These are phyloP conservation scores for Brachirus orientalis DNA, from an alignment of 2,113 vertebrate species.

Conservation along the genomic window DNA sequence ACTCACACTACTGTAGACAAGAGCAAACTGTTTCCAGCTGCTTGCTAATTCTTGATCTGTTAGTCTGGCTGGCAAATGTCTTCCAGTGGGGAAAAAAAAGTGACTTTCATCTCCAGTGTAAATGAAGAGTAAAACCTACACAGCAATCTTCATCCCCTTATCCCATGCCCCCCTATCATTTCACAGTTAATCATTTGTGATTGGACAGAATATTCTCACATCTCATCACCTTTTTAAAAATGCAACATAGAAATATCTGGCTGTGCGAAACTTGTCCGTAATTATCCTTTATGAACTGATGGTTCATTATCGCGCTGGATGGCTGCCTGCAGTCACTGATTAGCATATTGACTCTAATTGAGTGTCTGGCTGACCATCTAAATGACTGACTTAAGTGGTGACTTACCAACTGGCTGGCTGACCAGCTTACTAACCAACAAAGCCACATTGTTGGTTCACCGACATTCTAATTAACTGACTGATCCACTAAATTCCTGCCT, in stretches of 20 bases:
- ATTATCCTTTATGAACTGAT: conserved; percentile 50
- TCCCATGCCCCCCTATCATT: not conserved
- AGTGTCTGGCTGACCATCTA: conserved; percentile 64
- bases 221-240: conserved; percentile 23
- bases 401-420: conserved; percentile 40
- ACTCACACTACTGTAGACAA: conserved; percentile 42
- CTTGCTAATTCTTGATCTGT: conserved; percentile 69
- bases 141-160: not conserved
- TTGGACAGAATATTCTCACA: conserved; percentile 8
- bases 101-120: conserved; percentile 25
- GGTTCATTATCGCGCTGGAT: conserved; percentile 48
- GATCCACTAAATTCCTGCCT: conserved; percentile 58
- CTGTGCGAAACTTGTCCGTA: conserved; percentile 45
- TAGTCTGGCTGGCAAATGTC: conserved; percentile 46
- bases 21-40: conserved; percentile 73
- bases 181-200: not conserved
- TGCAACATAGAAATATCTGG: conserved; percentile 45
- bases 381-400: conserved; percentile 55
- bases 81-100: conserved; percentile 40
- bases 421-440: conserved; percentile 64
- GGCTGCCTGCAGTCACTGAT: conserved; percentile 70
- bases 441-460: conserved; percentile 5
- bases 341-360: conserved; percentile 75
- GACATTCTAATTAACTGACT: conserved; percentile 67
- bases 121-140: not conserved